A percentile compares a stretch with the other conserved stretches of the same genome.
These are phyloP conservation scores for Tyto alba DNA, from an alignment of 2,113 vertebrate species.

Conservation along the genomic window DNA sequence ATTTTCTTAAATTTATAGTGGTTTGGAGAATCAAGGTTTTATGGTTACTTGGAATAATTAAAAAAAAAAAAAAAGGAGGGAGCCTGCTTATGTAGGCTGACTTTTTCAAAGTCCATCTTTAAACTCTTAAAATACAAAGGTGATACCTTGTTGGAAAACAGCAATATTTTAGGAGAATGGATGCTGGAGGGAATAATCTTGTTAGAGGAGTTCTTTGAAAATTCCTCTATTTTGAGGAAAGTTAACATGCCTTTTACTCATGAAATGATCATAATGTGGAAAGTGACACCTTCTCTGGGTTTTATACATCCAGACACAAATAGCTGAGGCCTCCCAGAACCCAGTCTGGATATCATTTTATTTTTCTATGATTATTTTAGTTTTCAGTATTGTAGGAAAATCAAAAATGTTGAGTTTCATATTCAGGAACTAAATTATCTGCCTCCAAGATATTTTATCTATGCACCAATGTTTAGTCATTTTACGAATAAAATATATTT, in stretches of 20 bases:
- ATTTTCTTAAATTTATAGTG: background rate
- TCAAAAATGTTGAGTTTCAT: background rate
- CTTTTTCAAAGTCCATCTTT: background rate
- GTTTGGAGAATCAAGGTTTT: background rate
- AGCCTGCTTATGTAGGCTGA: background rate
- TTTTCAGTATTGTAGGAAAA: background rate
- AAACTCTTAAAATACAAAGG: background rate
- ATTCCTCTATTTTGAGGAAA: background rate
- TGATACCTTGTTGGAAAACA: background rate
- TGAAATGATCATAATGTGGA: background rate
- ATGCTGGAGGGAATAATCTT: background rate
- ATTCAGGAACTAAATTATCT: background rate
- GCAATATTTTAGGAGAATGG: background rate
- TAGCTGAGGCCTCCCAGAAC: background rate
- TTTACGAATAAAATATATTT: conserved; percentile 48
- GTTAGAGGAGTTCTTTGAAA: background rate
- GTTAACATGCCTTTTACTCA: background rate
- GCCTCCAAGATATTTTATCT: background rate
- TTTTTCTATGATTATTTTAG: background rate
- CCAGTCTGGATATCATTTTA: background rate
- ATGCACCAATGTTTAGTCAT: background rate
- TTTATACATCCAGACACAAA: background rate
- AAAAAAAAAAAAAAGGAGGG: background rate
- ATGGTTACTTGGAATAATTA: background rate
- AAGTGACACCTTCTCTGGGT: background rate